These are phyloP conservation scores for Ranitomeya imitator DNA, from an alignment of 2,113 vertebrate genomes.

Conservation along the genomic window DNA sequence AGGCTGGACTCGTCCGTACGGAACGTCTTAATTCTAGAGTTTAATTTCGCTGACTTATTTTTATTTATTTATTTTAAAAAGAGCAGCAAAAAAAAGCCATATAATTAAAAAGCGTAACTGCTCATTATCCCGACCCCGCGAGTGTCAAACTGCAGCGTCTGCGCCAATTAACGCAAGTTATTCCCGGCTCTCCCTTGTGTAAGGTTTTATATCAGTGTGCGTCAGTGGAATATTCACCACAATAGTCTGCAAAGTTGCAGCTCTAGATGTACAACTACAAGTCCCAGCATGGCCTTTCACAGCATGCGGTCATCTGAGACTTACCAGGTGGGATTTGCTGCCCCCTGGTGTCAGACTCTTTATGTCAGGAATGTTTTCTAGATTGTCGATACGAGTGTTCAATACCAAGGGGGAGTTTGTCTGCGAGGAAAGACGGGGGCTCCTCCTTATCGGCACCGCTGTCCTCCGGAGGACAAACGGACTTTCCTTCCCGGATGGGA, in stretches of 20 bases:
- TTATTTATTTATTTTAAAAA: too few relatives aligned
- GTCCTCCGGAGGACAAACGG: slow-evolving; percentile 78
- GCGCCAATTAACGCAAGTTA: background rate
- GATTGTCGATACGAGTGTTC: slow-evolving; percentile 31
- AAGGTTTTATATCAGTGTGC: background rate
- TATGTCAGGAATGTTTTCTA: slow-evolving; percentile 62
- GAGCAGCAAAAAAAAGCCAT: background rate
- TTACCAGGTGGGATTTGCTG: slow-evolving; percentile 77
- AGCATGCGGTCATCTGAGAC: background rate
- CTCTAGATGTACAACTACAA: background rate
- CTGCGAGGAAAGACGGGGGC: slow-evolving; percentile 70
- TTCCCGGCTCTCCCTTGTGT: background rate
- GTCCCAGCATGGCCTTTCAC: background rate
- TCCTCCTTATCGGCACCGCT: slow-evolving; percentile 71
- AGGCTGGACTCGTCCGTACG: background rate
- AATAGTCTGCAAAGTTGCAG: background rate
- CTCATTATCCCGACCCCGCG: background rate
- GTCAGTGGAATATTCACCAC: background rate
- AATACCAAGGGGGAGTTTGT: slow-evolving; percentile 48
- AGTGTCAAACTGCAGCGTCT: background rate
- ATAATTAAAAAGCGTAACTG: background rate
- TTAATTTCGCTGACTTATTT: background rate
- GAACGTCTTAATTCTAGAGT: background rate
- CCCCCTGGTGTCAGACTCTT: slow-evolving; percentile 71
- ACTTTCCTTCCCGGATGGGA: slow-evolving; percentile 76